Conservation (phyloP, 2,888 invertebrate genomes). For the Halictus quadricinctus region DNA sequence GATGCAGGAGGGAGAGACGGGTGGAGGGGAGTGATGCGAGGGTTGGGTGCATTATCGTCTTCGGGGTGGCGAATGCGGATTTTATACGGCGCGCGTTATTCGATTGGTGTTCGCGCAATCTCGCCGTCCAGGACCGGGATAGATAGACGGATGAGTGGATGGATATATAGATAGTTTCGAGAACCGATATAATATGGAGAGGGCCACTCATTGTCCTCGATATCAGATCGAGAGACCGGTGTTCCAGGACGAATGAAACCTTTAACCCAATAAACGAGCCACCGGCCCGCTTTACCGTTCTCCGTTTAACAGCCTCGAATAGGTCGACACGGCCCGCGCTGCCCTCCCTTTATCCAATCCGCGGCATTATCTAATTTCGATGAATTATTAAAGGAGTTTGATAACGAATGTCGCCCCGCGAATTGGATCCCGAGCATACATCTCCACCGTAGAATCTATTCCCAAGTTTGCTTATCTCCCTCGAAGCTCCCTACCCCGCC, state of each 20-base stretch:
- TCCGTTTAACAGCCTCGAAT: slow-evolving; percentile 56
- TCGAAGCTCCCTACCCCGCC: background rate
- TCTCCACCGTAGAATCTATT: slow-evolving; percentile 48
- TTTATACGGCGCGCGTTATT: slow-evolving; percentile 65
- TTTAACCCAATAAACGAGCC: background rate
- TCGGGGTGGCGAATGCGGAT: slow-evolving; percentile 52
- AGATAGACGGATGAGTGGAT: slow-evolving; percentile 6
- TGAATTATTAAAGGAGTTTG: slow-evolving; percentile 77
- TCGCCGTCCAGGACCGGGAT: background rate
- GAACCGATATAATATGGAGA: slow-evolving; percentile 50
- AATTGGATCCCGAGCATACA: slow-evolving; percentile 54
- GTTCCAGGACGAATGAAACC: background rate
- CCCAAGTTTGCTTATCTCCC: slow-evolving; percentile 46
- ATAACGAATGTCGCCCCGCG: slow-evolving; percentile 66
- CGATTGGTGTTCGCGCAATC: slow-evolving; percentile 43
- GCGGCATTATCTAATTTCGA: slow-evolving; percentile 72
- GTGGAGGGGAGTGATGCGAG: no score
- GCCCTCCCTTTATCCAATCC: slow-evolving; percentile 35
- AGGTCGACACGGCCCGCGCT: background rate
- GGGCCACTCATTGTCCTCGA: slow-evolving; percentile 9
- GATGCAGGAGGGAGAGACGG: background rate
- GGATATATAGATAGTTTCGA: slow-evolving; percentile 58
- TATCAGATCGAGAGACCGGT: background rate
- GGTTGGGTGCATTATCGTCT: background rate
- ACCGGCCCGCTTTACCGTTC: background rate